Evolutionary conservation across 2,888 invertebrate genomes (phyloP), one percentile per base, ranked within the genome.

Genomic region (Tachina lurida): DNA sequence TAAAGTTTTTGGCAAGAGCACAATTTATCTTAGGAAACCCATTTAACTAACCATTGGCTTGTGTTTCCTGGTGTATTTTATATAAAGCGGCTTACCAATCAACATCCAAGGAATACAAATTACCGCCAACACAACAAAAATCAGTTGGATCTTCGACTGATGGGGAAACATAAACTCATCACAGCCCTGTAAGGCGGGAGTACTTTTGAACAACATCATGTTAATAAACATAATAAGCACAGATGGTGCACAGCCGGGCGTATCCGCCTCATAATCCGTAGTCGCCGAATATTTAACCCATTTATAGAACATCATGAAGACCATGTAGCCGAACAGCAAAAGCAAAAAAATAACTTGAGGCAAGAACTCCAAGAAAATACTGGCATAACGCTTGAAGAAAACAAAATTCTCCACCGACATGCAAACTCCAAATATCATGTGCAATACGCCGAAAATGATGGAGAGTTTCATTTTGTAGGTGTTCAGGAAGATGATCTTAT

Each of bases 391-490:
- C 89, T 94, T 94, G 93, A 96, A 96, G 93, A 96, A 95, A 84
- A 95, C 95, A 92, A 95, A 96, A 92, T 97, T 97, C 83, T 95
- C 94, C 73, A 96, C 95, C 88, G 96, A 96, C 93, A 98, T 95
- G 91, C 95, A 94, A 3, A 98, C 97, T 88, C 99, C 99, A 91
- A 98, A 98, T 84, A 97, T 95, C 99, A 99, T 99, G 93, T 99
- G 99, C 56, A 95, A 91, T 8, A 99, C 97, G 76, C 98, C 99
- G 89, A 98, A 95, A 84, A 98, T 97, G 78, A 99, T 97, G 68
- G 98, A 98, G 88, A 98, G 93, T 91, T 98, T 97, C 98, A 98
- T 99, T 94, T 99, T 99, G 94, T 96, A 98, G 0, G 98, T 97
- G 93, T 99, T 99, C 87, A 97, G 93, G 94, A 98, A 98, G 87